Conservation (phyloP, 2,888 invertebrate genomes). For the Entomobrya multifasciata region DNA sequence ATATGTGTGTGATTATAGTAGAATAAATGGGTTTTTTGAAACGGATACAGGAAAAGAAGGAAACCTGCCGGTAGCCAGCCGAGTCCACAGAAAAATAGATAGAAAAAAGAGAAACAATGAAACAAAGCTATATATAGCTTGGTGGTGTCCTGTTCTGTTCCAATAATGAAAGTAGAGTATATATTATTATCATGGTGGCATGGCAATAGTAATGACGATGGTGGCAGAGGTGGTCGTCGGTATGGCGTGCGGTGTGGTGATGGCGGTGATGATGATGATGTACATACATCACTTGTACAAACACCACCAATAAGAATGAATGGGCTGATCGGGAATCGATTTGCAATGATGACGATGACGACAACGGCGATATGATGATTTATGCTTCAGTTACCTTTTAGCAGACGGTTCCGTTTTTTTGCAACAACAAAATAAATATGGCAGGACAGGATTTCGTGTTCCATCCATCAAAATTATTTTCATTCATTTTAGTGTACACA, state of each 20-base stretch:
- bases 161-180: too few relatives aligned
- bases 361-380: background rate
- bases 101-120: background rate
- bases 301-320: background rate
- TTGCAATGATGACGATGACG: background rate
- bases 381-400: too few relatives aligned
- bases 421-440: background rate
- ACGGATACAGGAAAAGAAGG: conserved; percentile 21
- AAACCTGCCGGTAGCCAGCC: background rate
- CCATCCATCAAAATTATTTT: conserved; percentile 37
- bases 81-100: background rate
- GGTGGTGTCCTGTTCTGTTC: too few relatives aligned
- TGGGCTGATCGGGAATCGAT: conserved; percentile 30
- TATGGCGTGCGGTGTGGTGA: background rate
- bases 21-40: background rate
- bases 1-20: too few relatives aligned
- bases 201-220: background rate
- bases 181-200: background rate
- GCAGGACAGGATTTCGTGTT: conserved; percentile 20
- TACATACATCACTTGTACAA: background rate
- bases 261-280: background rate
- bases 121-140: background rate
- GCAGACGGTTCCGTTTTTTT: conserved; percentile 6
- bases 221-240: background rate
- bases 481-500: background rate